Base-by-base conservation (phyloP, 2,797 vertebrate genomes). In the Bryconaethiops microstoma region DNA sequence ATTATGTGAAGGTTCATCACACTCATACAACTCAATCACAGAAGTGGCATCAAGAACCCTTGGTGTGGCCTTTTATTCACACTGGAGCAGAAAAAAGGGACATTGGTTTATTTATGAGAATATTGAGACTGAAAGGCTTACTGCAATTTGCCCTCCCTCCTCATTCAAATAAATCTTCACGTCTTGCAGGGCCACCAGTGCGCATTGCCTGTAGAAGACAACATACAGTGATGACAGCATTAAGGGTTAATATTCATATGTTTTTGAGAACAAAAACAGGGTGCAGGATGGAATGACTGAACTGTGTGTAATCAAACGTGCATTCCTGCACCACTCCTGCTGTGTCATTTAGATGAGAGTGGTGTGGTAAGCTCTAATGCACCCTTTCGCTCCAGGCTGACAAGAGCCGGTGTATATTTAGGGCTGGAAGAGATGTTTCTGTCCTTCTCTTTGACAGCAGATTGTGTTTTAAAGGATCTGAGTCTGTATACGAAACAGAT, bases 131-230 rank as follows among this genome's bases (percentile, higher is more conserved):
- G n/a, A n/a, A n/a, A n/a, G n/a, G 93, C 97, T 96, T 91, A 99
- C 98, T 64, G 98, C 98, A 0, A 98, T 95, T 88, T 99, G 97
- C 29, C 98, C 98, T 9, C 95, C 95, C 86, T 98, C 96, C 12
- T 97, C 95, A 0, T 92, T 95, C 84, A 99, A 89, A 85, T 99
- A 99, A 19, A 88, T 90, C 87, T 95, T 96, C 88, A 99, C 97
- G 7, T 99, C 98, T 87, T 94, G 95, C 90, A 99, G 75, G 80
- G 98, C 97, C 74, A 96, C 94, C 88, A 99, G 92, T 86, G 98
- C 98, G 94, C 97, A 99, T 19, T 99, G 96, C 88, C 98, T 99
- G n/a, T n/a, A n/a, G n/a, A 84, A 60, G 87, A 57, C 13, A 57
- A 77, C 1, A 35, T n/a, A n/a, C n/a, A n/a, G n/a, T n/a, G n/a